phyloP scores from a whole-genome alignment of 2,888 invertebrate species.

The Chloroclysta siterata region DNA sequence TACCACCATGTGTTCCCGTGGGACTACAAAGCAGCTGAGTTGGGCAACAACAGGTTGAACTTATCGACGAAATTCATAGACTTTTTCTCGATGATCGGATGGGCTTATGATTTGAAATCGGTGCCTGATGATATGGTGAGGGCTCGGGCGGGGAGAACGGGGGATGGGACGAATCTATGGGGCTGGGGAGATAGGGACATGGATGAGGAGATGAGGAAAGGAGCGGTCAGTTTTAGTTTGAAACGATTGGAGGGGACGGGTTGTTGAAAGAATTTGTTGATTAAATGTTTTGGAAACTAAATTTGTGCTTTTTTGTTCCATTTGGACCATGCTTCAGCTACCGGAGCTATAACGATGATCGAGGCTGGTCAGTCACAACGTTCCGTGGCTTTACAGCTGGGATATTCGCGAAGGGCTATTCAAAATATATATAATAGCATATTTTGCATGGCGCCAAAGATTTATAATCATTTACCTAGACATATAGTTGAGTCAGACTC shows the following conservation, averaged over 20 bases:
- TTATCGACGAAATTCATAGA: slow-evolving; percentile 47
- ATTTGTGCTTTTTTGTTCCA: too few species aligned
- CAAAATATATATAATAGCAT: too few species aligned
- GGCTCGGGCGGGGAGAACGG: slow-evolving; percentile 31
- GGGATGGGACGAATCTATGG: slow-evolving; percentile 37
- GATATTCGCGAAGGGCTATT: too few species aligned
- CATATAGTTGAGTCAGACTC: too few species aligned
- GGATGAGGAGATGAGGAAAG: slow-evolving; percentile 9
- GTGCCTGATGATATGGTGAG: slow-evolving; percentile 35
- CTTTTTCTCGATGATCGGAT: slow-evolving; percentile 47
- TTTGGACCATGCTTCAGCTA: too few species aligned
- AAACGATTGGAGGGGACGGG: not conserved
- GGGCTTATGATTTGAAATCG: slow-evolving; percentile 48
- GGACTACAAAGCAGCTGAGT: slow-evolving; percentile 56
- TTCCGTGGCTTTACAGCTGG: too few species aligned
- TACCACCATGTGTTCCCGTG: slow-evolving; percentile 61
- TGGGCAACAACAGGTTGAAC: slow-evolving; percentile 51
- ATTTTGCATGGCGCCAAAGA: too few species aligned
- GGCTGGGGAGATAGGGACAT: slow-evolving; percentile 33
- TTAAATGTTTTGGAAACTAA: too few species aligned
- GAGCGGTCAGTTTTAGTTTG: not conserved
- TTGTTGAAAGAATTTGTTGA: not conserved
- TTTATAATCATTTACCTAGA: too few species aligned
- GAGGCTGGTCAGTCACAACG: too few species aligned
- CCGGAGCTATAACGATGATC: too few species aligned